A percentile compares a stretch with the other conserved stretches of the same genome.
These are phyloP conservation scores for Rallus limicola DNA, from an alignment of 2,113 vertebrate species.

Conservation along the genomic window DNA sequence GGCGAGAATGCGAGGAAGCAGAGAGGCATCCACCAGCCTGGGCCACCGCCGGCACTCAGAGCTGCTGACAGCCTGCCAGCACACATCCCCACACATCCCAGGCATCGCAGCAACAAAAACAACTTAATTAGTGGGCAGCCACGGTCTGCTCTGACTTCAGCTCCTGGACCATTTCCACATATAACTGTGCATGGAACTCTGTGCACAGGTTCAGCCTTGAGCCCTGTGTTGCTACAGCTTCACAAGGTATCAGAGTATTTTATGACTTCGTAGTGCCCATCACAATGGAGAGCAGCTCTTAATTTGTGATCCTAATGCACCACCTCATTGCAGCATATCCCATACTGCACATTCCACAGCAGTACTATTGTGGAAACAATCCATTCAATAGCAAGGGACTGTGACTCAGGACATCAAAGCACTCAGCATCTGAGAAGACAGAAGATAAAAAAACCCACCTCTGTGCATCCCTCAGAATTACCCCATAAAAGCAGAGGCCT, in stretches of 20 bases:
- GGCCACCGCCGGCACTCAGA: background rate
- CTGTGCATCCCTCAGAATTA: background rate
- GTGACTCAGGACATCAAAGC: background rate
- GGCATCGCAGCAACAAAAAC: background rate
- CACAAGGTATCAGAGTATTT: background rate
- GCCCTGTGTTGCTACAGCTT: accelerated
- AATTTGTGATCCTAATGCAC: accelerated
- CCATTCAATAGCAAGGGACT: background rate
- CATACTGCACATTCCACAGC: background rate
- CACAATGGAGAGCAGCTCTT: background rate
- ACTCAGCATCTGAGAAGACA: background rate
- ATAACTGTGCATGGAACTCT: background rate
- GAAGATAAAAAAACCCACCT: background rate
- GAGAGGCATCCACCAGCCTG: background rate
- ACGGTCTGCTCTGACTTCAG: background rate
- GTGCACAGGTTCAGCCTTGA: background rate
- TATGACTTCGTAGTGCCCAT: background rate
- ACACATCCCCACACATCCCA: background rate
- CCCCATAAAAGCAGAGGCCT: background rate
- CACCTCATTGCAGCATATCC: background rate
- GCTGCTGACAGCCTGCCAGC: background rate
- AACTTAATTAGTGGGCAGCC: background rate
- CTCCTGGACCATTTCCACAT: background rate
- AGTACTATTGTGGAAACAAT: background rate
- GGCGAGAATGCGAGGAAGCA: background rate